These are phyloP conservation scores for Tachina lurida DNA, from an alignment of 2,888 invertebrate species.

Conservation along the genomic window DNA sequence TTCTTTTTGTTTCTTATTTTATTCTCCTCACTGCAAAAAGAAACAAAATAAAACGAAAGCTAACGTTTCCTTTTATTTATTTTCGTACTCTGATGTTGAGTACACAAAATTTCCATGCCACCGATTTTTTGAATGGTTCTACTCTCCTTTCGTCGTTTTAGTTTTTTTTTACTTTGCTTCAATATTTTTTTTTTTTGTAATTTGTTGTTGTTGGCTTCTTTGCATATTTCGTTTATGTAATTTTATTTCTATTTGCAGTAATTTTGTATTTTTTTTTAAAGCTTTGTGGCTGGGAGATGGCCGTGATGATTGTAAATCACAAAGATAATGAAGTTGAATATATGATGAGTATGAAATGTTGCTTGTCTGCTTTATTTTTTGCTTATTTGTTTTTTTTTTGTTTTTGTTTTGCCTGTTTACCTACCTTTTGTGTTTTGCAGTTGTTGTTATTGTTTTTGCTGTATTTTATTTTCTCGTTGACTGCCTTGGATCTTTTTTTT, in stretches of 20 bases:
- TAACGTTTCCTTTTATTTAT: too few relatives aligned
- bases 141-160: slow-evolving; percentile 22
- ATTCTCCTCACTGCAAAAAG: too few relatives aligned
- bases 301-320: slow-evolving; percentile 22
- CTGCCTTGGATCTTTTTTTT: not conserved
- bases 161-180: slow-evolving; percentile 47
- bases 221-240: slow-evolving; percentile 4
- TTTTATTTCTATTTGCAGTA: slow-evolving; percentile 44
- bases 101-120: not conserved
- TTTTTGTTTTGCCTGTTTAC: slow-evolving; percentile 38
- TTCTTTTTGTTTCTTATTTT: too few relatives aligned
- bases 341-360: slow-evolving; percentile 29
- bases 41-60: too few relatives aligned
- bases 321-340: slow-evolving; percentile 40
- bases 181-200: slow-evolving; percentile 34
- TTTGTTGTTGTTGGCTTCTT: not conserved
- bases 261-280: slow-evolving; percentile 31
- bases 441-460: slow-evolving; percentile 34
- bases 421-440: not conserved
- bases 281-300: slow-evolving; percentile 26
- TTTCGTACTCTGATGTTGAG: too few relatives aligned
- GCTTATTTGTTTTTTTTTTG: not conserved
- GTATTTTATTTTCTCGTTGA: not conserved
- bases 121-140: slow-evolving; percentile 1
- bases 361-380: not conserved